These are phyloP conservation scores for Solenopsis invicta DNA, from an alignment of 1,140 invertebrate species.

Conservation along the genomic window DNA sequence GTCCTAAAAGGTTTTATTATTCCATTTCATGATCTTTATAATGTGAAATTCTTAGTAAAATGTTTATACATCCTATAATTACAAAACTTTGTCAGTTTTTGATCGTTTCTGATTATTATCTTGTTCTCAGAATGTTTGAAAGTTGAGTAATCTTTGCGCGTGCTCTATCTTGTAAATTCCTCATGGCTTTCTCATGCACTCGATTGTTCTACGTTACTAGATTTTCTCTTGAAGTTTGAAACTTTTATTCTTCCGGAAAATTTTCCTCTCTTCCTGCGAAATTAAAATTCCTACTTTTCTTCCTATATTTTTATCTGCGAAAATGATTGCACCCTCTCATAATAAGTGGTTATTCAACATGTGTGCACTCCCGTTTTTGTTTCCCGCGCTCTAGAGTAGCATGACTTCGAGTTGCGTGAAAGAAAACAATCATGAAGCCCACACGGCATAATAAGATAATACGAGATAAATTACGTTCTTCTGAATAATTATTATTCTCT, in stretches of 20 bases:
- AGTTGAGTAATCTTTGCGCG: neutral
- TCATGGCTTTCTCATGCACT: neutral
- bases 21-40: neutral
- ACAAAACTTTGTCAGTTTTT: neutral
- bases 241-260: neutral
- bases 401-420: constrained; percentile 15
- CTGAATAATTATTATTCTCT: constrained; percentile 15
- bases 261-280: neutral
- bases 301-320: neutral
- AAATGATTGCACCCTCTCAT: neutral
- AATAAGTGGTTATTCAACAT: neutral
- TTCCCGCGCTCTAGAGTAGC: neutral
- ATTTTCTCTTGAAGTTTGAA: neutral
- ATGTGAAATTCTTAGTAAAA: neutral
- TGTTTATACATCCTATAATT: too few relatives aligned
- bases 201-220: neutral
- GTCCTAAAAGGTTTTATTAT: neutral
- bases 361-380: neutral
- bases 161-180: neutral
- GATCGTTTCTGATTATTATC: neutral
- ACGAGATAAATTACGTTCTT: constrained; percentile 6
- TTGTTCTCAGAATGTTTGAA: neutral
- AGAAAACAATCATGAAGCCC: neutral
- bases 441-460: constrained; percentile 21
- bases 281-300: neutral